Evolutionary conservation across 2,888 invertebrate species (phyloP), one percentile per base, ranked within the genome.

Genomic region (Chrysolina oricalcia): DNA sequence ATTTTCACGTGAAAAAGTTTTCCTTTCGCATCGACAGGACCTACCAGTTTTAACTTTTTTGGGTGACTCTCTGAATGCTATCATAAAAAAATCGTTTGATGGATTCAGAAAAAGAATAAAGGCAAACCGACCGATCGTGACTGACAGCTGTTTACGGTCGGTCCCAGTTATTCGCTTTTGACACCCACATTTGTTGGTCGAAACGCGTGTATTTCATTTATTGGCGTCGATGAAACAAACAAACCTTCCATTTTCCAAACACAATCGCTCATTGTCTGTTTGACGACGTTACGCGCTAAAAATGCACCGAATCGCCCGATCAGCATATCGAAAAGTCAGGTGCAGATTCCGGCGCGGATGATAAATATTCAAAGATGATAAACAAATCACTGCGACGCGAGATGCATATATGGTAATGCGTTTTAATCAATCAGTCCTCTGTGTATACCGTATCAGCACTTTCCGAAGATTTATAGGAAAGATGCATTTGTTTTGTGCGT

Each of bases 381-480:
- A 68, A 68, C 68, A 68, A 68, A 68, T 68, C 40, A 41, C 40
- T 11, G 11, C 68, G 68, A 56, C 68, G 68, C 68, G 53, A 68
- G 40, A 41, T 21, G 68, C 50, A 68, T 68, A 53, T 40, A 56
- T 48, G 46, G 68, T 68, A 53, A 68, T 56, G 68, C 40, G 4
- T 68, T 43, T 68, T 19, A 40, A 68, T 68, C 68, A 68, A 68
- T 68, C 68, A 68, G 21, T 68, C 40, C 56, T 43, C 48, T 62
- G 48, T 75, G 27, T 72, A 67, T 67, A 59, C 73, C 65, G 65
- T 73, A 76, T 76, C 76, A 70, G 70, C 72, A 72, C 72, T 72
- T 75, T 17, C 46, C 56, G 56, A 53, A 63, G 67, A 76, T 76
- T 73, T 76, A 76, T 76, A 21, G 19, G 66, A 66, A 67, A 67